These are phyloP conservation scores for Paradoxurus hermaphroditus DNA, from an alignment of 2,113 vertebrate genomes.

Conservation along the genomic window DNA sequence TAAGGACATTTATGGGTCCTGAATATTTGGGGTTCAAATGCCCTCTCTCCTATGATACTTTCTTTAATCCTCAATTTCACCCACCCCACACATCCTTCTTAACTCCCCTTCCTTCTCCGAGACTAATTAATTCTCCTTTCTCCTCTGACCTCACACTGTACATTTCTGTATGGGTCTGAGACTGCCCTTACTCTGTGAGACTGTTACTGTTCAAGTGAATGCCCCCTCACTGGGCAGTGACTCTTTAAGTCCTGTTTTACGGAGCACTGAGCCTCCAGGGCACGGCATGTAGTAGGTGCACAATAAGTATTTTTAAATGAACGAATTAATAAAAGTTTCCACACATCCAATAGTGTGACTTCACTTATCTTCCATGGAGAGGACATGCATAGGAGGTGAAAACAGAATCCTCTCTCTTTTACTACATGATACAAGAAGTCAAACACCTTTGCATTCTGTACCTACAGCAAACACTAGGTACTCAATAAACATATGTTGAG, in stretches of 20 bases:
- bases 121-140: neutral
- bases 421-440: neutral
- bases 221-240: neutral
- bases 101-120: neutral
- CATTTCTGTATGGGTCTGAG: neutral
- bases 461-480: neutral
- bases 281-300: neutral
- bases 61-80: neutral
- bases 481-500: neutral
- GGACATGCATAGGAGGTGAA: neutral
- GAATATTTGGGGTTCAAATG: neutral
- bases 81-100: neutral
- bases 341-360: neutral
- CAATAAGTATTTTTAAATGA: neutral
- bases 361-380: neutral
- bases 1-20: neutral
- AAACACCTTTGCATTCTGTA: neutral
- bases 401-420: neutral
- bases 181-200: neutral
- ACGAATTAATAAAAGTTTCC: neutral
- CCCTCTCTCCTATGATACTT: neutral
- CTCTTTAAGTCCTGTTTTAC: neutral
- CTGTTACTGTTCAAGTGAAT: neutral
- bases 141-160: neutral
- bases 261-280: neutral